Evolutionary conservation across 2,797 vertebrate genomes (phyloP).

Genomic region (Percopsis omiscomaycus): DNA sequence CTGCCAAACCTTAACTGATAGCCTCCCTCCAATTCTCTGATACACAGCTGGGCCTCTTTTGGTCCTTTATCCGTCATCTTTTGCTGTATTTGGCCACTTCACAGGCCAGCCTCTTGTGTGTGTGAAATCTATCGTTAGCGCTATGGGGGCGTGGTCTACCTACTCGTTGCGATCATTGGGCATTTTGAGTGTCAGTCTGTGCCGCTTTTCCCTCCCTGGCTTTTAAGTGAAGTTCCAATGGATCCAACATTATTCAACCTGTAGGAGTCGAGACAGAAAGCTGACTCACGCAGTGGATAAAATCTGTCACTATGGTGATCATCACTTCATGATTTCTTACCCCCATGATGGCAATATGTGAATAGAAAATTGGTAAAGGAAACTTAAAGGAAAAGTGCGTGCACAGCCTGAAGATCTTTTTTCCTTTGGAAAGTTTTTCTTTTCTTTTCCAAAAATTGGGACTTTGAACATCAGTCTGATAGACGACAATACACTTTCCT

Average conservation of each 20-base stretch:
- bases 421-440: not conserved
- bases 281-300: slow-evolving; percentile 63
- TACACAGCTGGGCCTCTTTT: too few relatives aligned
- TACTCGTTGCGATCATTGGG: slow-evolving; percentile 59
- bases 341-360: slow-evolving; percentile 57
- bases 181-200: slow-evolving; percentile 46
- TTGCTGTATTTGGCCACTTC: too few relatives aligned
- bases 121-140: slow-evolving; percentile 5
- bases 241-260: slow-evolving; percentile 64
- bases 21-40: too few relatives aligned
- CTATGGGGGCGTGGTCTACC: slow-evolving; percentile 46
- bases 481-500: slow-evolving; percentile 1
- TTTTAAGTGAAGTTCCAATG: slow-evolving; percentile 73
- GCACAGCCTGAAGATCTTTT: slow-evolving; percentile 19
- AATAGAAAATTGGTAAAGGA: slow-evolving; percentile 49
- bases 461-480: slow-evolving; percentile 40
- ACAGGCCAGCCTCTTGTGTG: not conserved
- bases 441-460: slow-evolving; percentile 21
- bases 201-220: slow-evolving; percentile 52
- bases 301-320: slow-evolving; percentile 51
- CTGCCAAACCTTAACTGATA: not conserved
- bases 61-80: too few relatives aligned
- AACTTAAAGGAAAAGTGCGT: slow-evolving; percentile 30
- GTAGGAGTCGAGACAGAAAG: slow-evolving; percentile 62
- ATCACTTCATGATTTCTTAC: slow-evolving; percentile 40